A percentile compares a stretch with the other conserved stretches of the same genome.
These are phyloP conservation scores for Heliconius eleuchia DNA, from an alignment of 1,140 invertebrate genomes.

Conservation along the genomic window DNA sequence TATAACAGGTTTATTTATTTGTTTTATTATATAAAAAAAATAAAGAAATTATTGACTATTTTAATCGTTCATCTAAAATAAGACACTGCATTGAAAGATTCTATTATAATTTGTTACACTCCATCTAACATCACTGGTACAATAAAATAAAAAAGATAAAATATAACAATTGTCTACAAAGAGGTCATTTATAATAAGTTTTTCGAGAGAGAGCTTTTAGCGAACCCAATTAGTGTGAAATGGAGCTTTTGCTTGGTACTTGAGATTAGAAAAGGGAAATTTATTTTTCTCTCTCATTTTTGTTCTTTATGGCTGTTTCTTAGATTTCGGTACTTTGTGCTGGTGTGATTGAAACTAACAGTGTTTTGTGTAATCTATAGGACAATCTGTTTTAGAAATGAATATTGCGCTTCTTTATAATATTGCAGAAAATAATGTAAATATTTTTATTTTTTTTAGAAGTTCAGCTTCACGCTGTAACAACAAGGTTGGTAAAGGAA, in stretches of 20 bases:
- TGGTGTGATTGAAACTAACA: constrained; percentile 1
- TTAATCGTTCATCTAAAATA: too few species aligned
- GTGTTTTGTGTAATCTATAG: neutral
- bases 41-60: too few species aligned
- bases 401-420: neutral
- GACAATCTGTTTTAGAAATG: neutral
- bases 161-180: constrained; percentile 4
- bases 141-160: constrained; percentile 2
- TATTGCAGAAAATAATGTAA: too few species aligned
- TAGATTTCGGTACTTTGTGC: constrained; percentile 11
- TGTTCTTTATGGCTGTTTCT: constrained; percentile 44
- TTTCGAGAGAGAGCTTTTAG: constrained; percentile 51
- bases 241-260: constrained; percentile 42
- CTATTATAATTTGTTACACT: too few species aligned
- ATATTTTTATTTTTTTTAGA: too few species aligned
- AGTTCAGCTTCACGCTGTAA: too few species aligned
- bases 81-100: too few species aligned
- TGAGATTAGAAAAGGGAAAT: constrained; percentile 48
- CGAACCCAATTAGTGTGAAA: constrained; percentile 57
- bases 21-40: too few species aligned
- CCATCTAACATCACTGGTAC: neutral
- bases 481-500: too few species aligned
- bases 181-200: constrained; percentile 46
- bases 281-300: constrained; percentile 48
- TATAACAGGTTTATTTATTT: too few species aligned